phyloP scores from a whole-genome alignment of 2,797 vertebrate genomes.

The Labroides dimidiatus region DNA sequence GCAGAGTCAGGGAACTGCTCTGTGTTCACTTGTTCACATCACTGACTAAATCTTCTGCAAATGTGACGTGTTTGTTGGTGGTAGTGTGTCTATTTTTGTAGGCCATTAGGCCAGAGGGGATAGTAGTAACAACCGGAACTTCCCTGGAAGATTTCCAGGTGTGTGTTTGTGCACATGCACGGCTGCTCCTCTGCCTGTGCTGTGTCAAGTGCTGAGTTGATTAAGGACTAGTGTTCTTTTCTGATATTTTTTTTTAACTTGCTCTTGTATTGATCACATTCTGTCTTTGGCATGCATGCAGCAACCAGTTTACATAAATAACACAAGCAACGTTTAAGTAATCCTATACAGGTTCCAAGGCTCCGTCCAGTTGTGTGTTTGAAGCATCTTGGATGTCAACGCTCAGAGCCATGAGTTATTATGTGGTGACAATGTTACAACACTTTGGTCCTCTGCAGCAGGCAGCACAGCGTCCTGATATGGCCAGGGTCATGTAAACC shows the following conservation, averaged over 20 bases:
- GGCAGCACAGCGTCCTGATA: conserved; percentile 44
- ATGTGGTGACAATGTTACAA: conserved; percentile 68
- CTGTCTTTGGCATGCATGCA: conserved; percentile 25
- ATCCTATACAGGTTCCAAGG: conserved; percentile 32
- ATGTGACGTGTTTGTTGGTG: conserved; percentile 48
- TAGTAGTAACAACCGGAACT: conserved; percentile 54
- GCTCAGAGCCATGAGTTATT: conserved; percentile 60
- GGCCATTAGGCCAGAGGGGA: conserved; percentile 57
- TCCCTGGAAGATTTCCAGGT: conserved; percentile 61
- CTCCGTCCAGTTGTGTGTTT: conserved; percentile 21
- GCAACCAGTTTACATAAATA: conserved; percentile 38
- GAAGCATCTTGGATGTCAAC: conserved; percentile 57
- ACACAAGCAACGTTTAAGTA: conserved; percentile 47
- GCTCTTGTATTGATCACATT: conserved; percentile 47
- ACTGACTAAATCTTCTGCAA: conserved; percentile 32
- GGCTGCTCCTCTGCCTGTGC: conserved; percentile 14
- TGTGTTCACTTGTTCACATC: conserved; percentile 33
- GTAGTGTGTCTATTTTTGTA: conserved; percentile 51
- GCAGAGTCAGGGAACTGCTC: background rate
- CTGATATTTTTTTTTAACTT: conserved; percentile 1
- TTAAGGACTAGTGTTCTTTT: conserved; percentile 37
- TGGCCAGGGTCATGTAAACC: conserved; percentile 63
- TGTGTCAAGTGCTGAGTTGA: conserved; percentile 37
- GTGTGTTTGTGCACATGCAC: conserved; percentile 17
- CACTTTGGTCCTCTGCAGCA: conserved; percentile 34